Conservation (phyloP, 2,797 vertebrate species). For the Anguilla anguilla region DNA sequence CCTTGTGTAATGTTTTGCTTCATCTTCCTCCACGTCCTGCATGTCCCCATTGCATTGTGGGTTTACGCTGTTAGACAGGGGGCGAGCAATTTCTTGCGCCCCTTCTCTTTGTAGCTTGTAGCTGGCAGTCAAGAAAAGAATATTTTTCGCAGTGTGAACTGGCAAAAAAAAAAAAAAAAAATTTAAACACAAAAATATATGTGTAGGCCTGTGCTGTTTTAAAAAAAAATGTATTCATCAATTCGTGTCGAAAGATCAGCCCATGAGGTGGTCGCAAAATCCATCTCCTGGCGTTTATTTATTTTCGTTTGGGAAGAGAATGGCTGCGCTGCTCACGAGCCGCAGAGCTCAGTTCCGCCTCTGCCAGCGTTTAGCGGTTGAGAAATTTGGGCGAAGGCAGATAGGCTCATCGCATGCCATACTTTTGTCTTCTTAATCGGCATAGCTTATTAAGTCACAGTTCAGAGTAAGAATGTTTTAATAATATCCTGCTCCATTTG, state of each 20-base stretch:
- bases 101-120: slow-evolving; percentile 61
- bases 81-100: slow-evolving; percentile 50
- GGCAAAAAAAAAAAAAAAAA: slow-evolving; percentile 18
- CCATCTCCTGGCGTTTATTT: slow-evolving; percentile 35
- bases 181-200: slow-evolving; percentile 35
- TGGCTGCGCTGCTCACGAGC: slow-evolving; percentile 26
- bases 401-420: slow-evolving; percentile 64
- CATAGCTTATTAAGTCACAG: slow-evolving; percentile 76
- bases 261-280: slow-evolving; percentile 37
- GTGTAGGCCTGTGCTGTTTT: slow-evolving; percentile 36
- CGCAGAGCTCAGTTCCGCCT: slow-evolving; percentile 44
- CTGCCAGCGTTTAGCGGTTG: slow-evolving; percentile 57
- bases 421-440: slow-evolving; percentile 74
- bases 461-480: slow-evolving; percentile 68
- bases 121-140: slow-evolving; percentile 53
- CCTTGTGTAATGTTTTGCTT: slow-evolving; percentile 37
- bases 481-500: slow-evolving; percentile 70
- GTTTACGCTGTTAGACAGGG: slow-evolving; percentile 46
- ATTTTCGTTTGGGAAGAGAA: slow-evolving; percentile 39
- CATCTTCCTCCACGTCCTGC: slow-evolving; percentile 57
- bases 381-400: slow-evolving; percentile 61
- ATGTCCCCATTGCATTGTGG: slow-evolving; percentile 66
- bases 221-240: slow-evolving; percentile 33
- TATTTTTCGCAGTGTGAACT: slow-evolving; percentile 56
- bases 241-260: slow-evolving; percentile 38